Evolutionary conservation across 1,140 invertebrate genomes (phyloP).

Genomic region (Trichoplusia ni): DNA sequence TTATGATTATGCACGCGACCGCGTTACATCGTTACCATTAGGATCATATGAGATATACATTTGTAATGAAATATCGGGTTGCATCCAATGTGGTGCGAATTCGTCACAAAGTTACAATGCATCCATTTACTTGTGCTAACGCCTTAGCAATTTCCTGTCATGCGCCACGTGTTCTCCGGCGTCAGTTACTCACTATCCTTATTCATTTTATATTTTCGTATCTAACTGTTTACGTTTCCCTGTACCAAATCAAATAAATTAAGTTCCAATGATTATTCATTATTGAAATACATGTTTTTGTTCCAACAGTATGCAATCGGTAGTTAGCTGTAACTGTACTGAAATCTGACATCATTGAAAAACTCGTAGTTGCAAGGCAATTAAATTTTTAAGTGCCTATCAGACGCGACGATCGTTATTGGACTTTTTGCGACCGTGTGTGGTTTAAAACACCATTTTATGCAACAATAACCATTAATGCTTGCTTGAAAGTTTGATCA

Average conservation of each 20-base stretch:
- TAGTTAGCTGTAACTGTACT: not conserved
- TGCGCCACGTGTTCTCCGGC: slow-evolving; percentile 32
- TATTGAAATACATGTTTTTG: slow-evolving; percentile 11
- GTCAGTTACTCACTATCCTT: slow-evolving; percentile 37
- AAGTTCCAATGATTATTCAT: slow-evolving; percentile 3
- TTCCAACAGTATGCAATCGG: not conserved
- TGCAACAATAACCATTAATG: not conserved
- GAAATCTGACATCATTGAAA: not conserved
- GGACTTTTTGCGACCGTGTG: not conserved
- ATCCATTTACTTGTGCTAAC: slow-evolving; percentile 30
- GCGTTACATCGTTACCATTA: not conserved
- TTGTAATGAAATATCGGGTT: slow-evolving; percentile 13
- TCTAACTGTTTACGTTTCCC: not conserved
- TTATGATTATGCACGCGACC: not conserved
- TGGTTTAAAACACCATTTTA: not conserved
- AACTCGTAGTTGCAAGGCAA: not conserved
- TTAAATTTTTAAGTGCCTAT: slow-evolving; percentile 4
- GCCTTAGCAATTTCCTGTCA: slow-evolving; percentile 52
- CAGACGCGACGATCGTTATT: not conserved
- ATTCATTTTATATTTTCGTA: slow-evolving; percentile 40
- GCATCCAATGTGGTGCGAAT: slow-evolving; percentile 23
- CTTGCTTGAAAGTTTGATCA: not conserved
- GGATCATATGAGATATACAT: slow-evolving; percentile 7
- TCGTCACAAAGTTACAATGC: slow-evolving; percentile 25
- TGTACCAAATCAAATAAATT: not conserved